A percentile compares a stretch with the other conserved stretches of the same genome.
These are phyloP conservation scores for Mionectes macconnelli DNA, from an alignment of 2,113 vertebrate genomes.

Conservation along the genomic window DNA sequence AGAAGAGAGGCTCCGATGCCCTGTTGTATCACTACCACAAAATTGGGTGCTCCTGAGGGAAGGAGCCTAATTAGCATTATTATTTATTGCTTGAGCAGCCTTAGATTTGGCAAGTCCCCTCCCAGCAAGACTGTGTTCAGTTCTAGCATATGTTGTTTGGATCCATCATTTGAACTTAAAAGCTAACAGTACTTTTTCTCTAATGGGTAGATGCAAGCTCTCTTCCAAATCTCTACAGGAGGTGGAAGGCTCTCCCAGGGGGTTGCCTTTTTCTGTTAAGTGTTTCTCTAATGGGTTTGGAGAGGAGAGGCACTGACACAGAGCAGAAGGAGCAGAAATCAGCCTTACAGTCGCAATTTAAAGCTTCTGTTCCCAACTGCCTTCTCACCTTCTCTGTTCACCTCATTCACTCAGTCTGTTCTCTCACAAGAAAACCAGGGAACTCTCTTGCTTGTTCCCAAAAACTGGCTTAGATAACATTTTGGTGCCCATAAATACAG, in stretches of 20 bases:
- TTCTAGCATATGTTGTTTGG: slow-evolving; percentile 56
- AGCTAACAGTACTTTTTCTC: slow-evolving; percentile 47
- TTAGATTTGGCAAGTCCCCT: slow-evolving; percentile 29
- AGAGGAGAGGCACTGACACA: not conserved
- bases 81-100: slow-evolving; percentile 45
- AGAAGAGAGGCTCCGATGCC: not conserved
- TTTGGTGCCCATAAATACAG: not conserved
- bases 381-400: not conserved
- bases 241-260: slow-evolving; percentile 9
- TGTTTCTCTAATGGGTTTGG: slow-evolving; percentile 49
- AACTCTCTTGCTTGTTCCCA: not conserved
- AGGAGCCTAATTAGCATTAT: slow-evolving; percentile 44
- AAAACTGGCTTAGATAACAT: not conserved
- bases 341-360: not conserved
- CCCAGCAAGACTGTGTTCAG: slow-evolving; percentile 31
- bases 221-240: slow-evolving; percentile 46
- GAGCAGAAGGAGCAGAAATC: slow-evolving; percentile 13
- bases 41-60: slow-evolving; percentile 19
- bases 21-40: not conserved
- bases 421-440: not conserved
- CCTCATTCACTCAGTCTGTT: not conserved
- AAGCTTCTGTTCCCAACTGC: not conserved
- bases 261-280: slow-evolving; percentile 45
- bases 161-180: slow-evolving; percentile 40
- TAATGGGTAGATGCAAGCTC: slow-evolving; percentile 26